Evolutionary conservation across 2,888 invertebrate species (phyloP).

Genomic region (Cephus runcator): DNA sequence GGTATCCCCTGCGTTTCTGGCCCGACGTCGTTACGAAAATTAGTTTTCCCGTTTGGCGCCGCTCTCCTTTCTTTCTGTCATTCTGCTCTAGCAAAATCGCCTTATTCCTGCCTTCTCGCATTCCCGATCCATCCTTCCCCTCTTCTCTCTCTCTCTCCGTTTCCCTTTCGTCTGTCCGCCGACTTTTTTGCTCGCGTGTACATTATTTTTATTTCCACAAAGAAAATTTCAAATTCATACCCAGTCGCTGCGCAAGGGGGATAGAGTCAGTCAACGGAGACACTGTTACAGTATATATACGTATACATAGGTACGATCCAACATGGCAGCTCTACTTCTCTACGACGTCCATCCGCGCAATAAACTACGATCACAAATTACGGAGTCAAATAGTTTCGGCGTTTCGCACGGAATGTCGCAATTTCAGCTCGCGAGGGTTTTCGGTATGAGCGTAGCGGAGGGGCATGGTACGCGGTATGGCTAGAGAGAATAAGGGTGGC

Average conservation of each 20-base stretch:
- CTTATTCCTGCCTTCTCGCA: background rate
- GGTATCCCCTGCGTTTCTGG: background rate
- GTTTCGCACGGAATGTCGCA: conserved; percentile 65
- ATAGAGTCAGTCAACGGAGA: background rate
- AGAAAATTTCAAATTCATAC: background rate
- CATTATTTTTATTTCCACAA: background rate
- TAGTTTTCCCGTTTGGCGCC: background rate
- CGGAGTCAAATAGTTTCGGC: conserved; percentile 65
- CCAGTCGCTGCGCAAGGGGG: background rate
- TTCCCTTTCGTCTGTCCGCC: background rate
- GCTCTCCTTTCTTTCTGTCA: background rate
- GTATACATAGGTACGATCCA: background rate
- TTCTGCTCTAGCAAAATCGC: background rate
- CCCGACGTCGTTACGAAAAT: conserved; percentile 2
- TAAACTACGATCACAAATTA: conserved; percentile 66
- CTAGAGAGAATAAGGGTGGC: conserved; percentile 11
- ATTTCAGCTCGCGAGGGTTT: conserved; percentile 54
- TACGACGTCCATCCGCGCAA: conserved; percentile 59
- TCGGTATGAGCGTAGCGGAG: conserved; percentile 23
- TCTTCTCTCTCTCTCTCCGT: background rate
- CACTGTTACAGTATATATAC: background rate
- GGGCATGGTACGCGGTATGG: conserved; percentile 9
- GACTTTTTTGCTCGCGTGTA: background rate
- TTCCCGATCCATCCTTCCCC: background rate
- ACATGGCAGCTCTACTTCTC: background rate